Evolutionary conservation across 2,888 invertebrate genomes (phyloP).

Genomic region (Cantharis rufa): DNA sequence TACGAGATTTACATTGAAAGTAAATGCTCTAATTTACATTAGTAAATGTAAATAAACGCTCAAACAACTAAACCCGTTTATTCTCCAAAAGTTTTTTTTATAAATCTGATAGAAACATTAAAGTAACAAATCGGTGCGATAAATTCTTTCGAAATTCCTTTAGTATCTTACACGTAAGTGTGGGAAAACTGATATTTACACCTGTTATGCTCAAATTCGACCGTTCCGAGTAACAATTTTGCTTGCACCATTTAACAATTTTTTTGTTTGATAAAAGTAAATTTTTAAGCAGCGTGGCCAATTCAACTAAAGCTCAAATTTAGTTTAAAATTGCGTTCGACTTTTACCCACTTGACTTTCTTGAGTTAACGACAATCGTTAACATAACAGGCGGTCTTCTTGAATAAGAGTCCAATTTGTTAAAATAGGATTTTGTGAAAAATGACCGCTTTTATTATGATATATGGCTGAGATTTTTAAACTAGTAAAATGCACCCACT

Average conservation of each 20-base stretch:
- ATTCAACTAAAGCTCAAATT: constrained; percentile 33
- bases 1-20: neutral
- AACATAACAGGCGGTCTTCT: constrained; percentile 34
- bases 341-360: constrained; percentile 39
- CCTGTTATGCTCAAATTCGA: neutral
- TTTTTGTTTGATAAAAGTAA: constrained; percentile 26
- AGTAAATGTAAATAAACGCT: neutral
- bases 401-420: constrained; percentile 45
- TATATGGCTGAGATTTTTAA: constrained; percentile 38
- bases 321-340: constrained; percentile 37
- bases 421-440: constrained; percentile 46
- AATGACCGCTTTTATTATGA: constrained; percentile 49
- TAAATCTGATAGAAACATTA: neutral
- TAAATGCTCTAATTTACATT: neutral
- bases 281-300: constrained; percentile 33
- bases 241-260: neutral
- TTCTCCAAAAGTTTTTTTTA: neutral
- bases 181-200: neutral
- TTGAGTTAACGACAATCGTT: constrained; percentile 35
- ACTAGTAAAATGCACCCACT: constrained; percentile 10
- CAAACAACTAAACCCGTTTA: neutral
- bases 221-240: neutral
- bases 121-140: neutral
- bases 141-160: neutral
- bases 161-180: neutral